Evolutionary conservation across 2,797 vertebrate species (phyloP).

Genomic region (Tadarida brasiliensis): DNA sequence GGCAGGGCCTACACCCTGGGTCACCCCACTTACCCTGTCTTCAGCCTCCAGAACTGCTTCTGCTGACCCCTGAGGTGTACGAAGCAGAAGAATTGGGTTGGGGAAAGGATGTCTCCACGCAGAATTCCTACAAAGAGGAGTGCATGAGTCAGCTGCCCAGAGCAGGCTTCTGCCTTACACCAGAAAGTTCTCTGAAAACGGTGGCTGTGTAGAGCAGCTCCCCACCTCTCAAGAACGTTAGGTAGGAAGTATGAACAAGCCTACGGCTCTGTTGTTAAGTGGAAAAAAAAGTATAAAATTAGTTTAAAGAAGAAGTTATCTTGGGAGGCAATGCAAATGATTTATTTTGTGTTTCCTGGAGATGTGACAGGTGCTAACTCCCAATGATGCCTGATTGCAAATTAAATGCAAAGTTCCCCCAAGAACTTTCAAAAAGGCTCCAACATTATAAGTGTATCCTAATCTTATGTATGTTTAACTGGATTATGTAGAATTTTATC

Average conservation of each 20-base stretch:
- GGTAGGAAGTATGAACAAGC: neutral
- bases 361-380: slow-evolving; percentile 55
- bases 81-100: neutral
- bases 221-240: slow-evolving; percentile 2
- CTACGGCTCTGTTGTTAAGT: slow-evolving; percentile 61
- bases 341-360: slow-evolving; percentile 77
- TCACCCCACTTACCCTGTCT: neutral
- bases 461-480: slow-evolving; percentile 89
- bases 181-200: slow-evolving; percentile 12
- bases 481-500: slow-evolving; percentile 87
- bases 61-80: neutral
- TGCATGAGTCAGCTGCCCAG: neutral
- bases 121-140: neutral
- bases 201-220: neutral
- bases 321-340: slow-evolving; percentile 79
- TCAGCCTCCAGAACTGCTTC: neutral
- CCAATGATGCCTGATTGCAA: slow-evolving; percentile 53
- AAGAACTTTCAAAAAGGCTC: slow-evolving; percentile 23
- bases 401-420: slow-evolving; percentile 58
- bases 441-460: slow-evolving; percentile 84
- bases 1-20: neutral
- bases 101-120: neutral
- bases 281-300: slow-evolving; percentile 60
- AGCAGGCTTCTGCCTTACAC: neutral
- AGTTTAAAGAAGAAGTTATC: slow-evolving; percentile 73